These are phyloP conservation scores for Coturnix japonica DNA, from an alignment of 2,113 vertebrate genomes.

Conservation along the genomic window DNA sequence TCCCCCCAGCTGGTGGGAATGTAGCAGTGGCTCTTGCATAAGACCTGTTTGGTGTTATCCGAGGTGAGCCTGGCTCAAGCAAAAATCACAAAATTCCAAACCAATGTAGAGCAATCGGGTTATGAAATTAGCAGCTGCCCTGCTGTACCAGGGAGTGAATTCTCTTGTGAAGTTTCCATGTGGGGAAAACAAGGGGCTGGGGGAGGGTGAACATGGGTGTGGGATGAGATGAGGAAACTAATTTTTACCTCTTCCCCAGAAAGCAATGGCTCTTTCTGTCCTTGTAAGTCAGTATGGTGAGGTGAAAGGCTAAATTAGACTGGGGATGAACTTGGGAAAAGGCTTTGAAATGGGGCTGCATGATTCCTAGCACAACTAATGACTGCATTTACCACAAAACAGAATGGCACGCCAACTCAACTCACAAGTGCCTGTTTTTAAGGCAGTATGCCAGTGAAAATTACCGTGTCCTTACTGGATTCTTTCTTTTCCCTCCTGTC, in stretches of 20 bases:
- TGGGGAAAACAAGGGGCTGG: neutral
- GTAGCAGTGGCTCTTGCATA: neutral
- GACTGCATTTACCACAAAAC: neutral
- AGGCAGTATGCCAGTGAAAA: neutral
- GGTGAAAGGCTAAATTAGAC: neutral
- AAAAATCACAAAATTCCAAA: neutral
- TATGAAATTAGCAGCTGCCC: conserved; percentile 40
- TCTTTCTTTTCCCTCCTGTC: neutral
- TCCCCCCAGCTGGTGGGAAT: neutral
- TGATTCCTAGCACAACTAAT: neutral
- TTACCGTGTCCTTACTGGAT: neutral
- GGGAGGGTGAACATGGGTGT: neutral
- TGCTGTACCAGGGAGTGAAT: neutral
- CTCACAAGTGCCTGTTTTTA: neutral
- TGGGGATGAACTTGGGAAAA: neutral
- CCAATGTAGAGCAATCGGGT: neutral
- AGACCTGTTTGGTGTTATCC: neutral
- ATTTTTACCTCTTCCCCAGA: conserved; percentile 14
- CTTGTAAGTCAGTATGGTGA: neutral
- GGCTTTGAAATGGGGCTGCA: neutral
- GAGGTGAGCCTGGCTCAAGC: neutral
- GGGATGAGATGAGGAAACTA: neutral
- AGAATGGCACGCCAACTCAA: neutral
- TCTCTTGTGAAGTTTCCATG: neutral
- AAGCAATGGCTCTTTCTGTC: neutral